A percentile compares a stretch with the other conserved stretches of the same genome.
Evolutionary conservation across 2,797 vertebrate species (phyloP).

Genomic region (Tauraco hartlaubi): DNA sequence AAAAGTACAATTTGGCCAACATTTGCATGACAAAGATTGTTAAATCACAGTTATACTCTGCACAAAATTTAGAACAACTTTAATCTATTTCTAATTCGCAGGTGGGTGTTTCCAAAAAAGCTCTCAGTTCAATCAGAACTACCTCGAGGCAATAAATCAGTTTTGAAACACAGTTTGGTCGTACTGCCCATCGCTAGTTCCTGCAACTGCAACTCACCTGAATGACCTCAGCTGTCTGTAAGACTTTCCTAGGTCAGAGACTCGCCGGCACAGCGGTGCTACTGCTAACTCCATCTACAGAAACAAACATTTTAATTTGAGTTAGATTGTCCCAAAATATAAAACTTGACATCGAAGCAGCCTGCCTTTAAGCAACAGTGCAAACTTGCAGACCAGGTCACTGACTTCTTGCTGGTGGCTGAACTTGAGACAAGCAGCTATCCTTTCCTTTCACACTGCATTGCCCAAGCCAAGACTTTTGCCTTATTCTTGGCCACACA

Average conservation of each 20-base stretch:
- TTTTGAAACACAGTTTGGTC: background rate
- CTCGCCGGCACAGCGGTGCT: constrained; percentile 91
- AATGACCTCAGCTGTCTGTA: constrained; percentile 96
- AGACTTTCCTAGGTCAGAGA: constrained; percentile 92
- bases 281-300: constrained; percentile 96
- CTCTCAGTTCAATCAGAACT: constrained; percentile 56
- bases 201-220: constrained; percentile 81
- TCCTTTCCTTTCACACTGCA: background rate
- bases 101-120: constrained; percentile 43
- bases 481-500: background rate
- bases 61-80: constrained; percentile 58
- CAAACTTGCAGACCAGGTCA: background rate
- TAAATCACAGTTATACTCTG: constrained; percentile 49
- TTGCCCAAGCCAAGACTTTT: background rate
- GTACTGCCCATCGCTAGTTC: background rate
- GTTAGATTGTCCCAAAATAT: background rate
- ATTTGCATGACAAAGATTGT: constrained; percentile 68
- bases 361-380: background rate
- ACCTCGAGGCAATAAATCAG: background rate
- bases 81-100: constrained; percentile 52
- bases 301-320: background rate
- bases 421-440: background rate
- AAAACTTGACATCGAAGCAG: background rate
- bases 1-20: constrained; percentile 54
- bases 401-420: background rate